A percentile compares a stretch with the other conserved stretches of the same genome.
Conservation (phyloP, 2,113 vertebrate genomes). For the Salvator merianae region DNA sequence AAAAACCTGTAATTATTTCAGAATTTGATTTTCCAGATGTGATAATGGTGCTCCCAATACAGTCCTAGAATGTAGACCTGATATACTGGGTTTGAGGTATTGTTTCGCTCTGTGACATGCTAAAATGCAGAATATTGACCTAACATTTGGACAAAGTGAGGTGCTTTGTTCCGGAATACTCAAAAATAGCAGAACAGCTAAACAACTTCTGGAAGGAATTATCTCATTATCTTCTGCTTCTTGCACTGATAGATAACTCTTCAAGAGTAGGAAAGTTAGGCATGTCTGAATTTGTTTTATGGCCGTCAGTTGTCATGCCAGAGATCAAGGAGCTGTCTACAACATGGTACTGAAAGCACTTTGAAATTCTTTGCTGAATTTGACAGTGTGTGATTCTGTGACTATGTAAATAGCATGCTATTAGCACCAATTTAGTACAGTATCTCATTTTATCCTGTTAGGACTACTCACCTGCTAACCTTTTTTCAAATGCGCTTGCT, state of each 20-base stretch:
- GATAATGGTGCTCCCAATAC: too few relatives aligned
- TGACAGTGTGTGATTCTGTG: neutral
- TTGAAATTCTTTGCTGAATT: neutral
- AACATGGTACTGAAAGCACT: neutral
- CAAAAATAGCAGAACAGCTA: too few relatives aligned
- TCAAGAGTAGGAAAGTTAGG: neutral
- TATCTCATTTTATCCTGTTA: neutral
- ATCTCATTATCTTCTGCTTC: neutral
- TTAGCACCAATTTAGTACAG: neutral
- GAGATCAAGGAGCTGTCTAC: conserved; percentile 1
- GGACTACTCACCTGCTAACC: neutral
- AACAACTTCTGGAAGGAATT: neutral
- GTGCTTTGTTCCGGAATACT: too few relatives aligned
- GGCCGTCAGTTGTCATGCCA: neutral
- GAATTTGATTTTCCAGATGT: too few relatives aligned
- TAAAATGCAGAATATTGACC: neutral
- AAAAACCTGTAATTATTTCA: too few relatives aligned
- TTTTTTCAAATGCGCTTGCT: neutral
- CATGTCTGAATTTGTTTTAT: neutral
- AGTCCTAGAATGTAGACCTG: too few relatives aligned
- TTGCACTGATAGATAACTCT: neutral
- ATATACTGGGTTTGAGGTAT: neutral
- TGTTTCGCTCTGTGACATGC: neutral
- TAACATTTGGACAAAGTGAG: neutral
- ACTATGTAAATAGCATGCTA: neutral